Base-by-base conservation (phyloP, 2,888 invertebrate species). In the Tenthredo mesomela region DNA sequence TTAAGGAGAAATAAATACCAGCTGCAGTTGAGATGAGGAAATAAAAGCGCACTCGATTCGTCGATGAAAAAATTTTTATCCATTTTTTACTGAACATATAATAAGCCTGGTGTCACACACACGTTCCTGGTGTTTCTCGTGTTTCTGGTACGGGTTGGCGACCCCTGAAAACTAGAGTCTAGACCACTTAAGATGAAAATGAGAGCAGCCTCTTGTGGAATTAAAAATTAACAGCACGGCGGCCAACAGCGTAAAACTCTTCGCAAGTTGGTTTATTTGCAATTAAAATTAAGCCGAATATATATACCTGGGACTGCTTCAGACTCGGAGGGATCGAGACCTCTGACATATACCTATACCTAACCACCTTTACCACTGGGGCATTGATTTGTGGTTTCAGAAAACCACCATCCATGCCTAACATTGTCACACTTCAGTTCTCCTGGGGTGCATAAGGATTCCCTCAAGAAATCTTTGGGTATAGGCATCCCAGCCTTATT, bases 161-260 rank as follows among this genome's bases (percentile, higher is more conserved):
- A 21, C n/a, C 61, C 37, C 61, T 80, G 58, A 80, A 21, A 73
- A 25, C 80, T 80, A 58, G 80, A 85, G 84, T 84, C 73, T 84
- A 84, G 84, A 84, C 84, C 84, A 78, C 84, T 85, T 80, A 84
- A 85, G 78, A 85, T 84, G 84, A 84, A 85, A 85, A 85, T 85
- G 84, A 85, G 61, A 67, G 25, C 84, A 84, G 70, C 83, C 61
- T 67, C 70, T 85, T 58, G 71, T 21, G 80, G 84, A n/a, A 84
- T 84, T 50, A 80, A 84, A 84, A 84, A 84, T 84, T 78, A 84
- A 77, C 77, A 80, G 67, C 65, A 58, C 58, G 25, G 78, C 78
- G 21, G 47, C 25, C 33, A 65, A 71, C 43, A 58, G 25, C 78
- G 80, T 85, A 61, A 84, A 84, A 85, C 67, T 85, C 73, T 84